phyloP scores from a whole-genome alignment of 2,113 vertebrate species.

The Rhinogobius similis region DNA sequence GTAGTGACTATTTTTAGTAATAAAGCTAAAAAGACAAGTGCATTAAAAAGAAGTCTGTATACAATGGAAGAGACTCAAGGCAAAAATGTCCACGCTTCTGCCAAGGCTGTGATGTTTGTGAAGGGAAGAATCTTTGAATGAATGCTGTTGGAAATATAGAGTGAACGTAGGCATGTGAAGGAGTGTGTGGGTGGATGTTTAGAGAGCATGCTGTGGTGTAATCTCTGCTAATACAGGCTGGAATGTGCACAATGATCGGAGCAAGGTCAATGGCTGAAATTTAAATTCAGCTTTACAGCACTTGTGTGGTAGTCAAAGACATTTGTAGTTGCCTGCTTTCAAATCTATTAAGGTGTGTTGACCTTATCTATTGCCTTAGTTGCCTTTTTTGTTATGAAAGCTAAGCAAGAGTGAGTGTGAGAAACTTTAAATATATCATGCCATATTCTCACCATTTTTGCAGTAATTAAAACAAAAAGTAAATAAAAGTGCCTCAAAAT shows the following conservation, averaged over 20 bases:
- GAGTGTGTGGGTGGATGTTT: constrained; percentile 21
- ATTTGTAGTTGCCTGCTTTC: constrained; percentile 44
- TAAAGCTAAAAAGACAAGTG: constrained; percentile 50
- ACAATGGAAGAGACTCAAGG: constrained; percentile 35
- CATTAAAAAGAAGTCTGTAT: constrained; percentile 50
- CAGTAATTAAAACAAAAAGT: constrained; percentile 50
- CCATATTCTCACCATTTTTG: constrained; percentile 44
- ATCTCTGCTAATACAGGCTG: constrained; percentile 34
- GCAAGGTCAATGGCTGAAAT: constrained; percentile 57
- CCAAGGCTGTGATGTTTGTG: constrained; percentile 47
- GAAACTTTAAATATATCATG: constrained; percentile 26
- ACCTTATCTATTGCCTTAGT: constrained; percentile 55
- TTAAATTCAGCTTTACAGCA: constrained; percentile 53
- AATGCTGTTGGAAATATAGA: constrained; percentile 1
- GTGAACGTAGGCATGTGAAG: constrained; percentile 22
- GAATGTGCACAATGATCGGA: constrained; percentile 60
- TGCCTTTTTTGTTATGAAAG: constrained; percentile 30
- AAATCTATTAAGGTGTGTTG: constrained; percentile 51
- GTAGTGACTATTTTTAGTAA: constrained; percentile 27
- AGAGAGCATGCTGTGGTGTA: constrained; percentile 18
- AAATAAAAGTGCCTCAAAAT: constrained; percentile 67
- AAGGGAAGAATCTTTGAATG: constrained; percentile 43
- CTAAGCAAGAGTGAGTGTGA: constrained; percentile 31
- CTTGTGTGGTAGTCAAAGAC: constrained; percentile 58
- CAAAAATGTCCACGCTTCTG: constrained; percentile 57